Base-by-base conservation (phyloP, 2,113 vertebrate genomes). In the Acinonyx jubatus region DNA sequence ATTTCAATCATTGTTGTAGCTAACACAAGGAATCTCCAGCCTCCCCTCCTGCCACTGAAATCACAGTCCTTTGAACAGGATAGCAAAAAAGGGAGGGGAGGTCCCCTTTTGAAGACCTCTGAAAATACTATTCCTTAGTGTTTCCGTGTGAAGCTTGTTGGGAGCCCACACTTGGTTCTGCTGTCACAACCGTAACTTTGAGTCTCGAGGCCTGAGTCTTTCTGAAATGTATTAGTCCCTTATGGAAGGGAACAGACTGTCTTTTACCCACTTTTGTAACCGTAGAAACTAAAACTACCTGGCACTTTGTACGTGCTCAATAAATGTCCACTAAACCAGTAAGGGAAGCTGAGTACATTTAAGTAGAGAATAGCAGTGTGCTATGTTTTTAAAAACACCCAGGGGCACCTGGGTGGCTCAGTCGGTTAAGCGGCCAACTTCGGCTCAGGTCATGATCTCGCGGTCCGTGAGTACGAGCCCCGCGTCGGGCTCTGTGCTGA, bases 191-290 rank as follows among this genome's bases (percentile, higher is more conserved):
- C 76, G 91, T 73, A 52, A 69, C 9, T 8, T 21, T 27, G 61
- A 83, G 4, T 57, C 93, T 68, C 7, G 14, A 57, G 11, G 25
- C 50, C 78, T 13, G 50, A 55, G 25, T 95, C 71, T 52, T 69
- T 80, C 83, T 93, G 48, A 76, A 83, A 48, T 29, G 0, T 57
- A 29, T 71, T 71, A 65, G 65, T 85, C 23, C 68, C 12, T 61
- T 65, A 65, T 87, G 12, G 95, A 89, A 27, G 13, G 50, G 7
- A 45, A 25, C 16, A 25, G 29, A 73, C 74, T 85, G 27, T 68
- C 33, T 82, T 96, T 66, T 78, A 61, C 50, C n/a, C 79, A 33
- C 48, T 81, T 94, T 61, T 61, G 27, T 96, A 90, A 80, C 87
- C 33, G 1, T 41, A 80, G n/a, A 92, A 66, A 76, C 8, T 71